These are phyloP conservation scores for Caenorhabditis japonica DNA, from an alignment of 2,888 invertebrate species.

Conservation along the genomic window DNA sequence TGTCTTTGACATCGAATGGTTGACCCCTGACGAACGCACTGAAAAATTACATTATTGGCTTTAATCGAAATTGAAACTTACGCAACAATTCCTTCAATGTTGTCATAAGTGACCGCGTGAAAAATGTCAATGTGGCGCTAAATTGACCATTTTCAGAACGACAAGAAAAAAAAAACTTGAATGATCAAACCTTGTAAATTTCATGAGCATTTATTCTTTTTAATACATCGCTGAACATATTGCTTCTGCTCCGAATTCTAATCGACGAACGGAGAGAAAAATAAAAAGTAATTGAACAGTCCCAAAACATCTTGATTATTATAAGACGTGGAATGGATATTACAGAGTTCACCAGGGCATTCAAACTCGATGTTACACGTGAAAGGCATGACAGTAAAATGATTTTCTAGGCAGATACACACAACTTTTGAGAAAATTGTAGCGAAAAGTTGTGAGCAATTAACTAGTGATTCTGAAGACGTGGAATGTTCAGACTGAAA, in stretches of 20 bases:
- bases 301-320: too few species aligned
- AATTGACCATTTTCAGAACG: background rate
- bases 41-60: background rate
- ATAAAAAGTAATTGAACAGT: too few species aligned
- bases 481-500: too few species aligned
- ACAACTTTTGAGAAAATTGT: too few species aligned
- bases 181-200: slow-evolving; percentile 16
- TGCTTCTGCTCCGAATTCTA: background rate
- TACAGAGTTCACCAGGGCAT: too few species aligned
- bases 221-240: slow-evolving; percentile 41
- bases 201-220: slow-evolving; percentile 43
- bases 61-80: slow-evolving; percentile 15
- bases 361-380: too few species aligned
- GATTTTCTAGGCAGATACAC: too few species aligned
- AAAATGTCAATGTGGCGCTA: slow-evolving; percentile 42
- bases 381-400: too few species aligned
- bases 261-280: too few species aligned
- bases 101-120: slow-evolving; percentile 41
- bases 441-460: too few species aligned
- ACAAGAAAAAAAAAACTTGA: background rate
- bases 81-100: slow-evolving; percentile 39
- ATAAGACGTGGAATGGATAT: too few species aligned
- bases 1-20: slow-evolving; percentile 25
- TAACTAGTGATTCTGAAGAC: too few species aligned
- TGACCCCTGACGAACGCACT: slow-evolving; percentile 39